These are phyloP conservation scores for Mactromeris polynyma DNA, from an alignment of 2,888 invertebrate genomes.

Conservation along the genomic window DNA sequence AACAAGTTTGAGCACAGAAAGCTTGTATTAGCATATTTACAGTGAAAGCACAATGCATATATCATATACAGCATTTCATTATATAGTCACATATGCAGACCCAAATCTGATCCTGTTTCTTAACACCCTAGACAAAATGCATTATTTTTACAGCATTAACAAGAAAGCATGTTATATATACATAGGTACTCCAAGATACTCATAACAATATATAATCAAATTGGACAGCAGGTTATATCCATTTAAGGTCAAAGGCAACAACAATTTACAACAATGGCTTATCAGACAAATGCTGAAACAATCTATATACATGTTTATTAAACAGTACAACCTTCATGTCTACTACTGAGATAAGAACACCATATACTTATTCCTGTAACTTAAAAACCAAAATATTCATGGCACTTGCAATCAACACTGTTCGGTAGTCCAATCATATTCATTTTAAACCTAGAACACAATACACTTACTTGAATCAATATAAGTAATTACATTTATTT, in stretches of 20 bases:
- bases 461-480: not conserved
- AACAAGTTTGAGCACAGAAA: not conserved
- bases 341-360: not conserved
- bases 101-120: not conserved
- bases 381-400: not conserved
- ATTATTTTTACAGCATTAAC: not conserved
- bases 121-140: not conserved
- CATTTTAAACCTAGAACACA: not conserved
- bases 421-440: not conserved
- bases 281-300: not conserved
- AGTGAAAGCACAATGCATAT: not conserved
- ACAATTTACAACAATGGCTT: not conserved
- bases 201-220: not conserved
- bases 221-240: not conserved
- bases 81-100: not conserved
- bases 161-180: not conserved
- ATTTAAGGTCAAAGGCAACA: not conserved
- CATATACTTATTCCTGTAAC: not conserved
- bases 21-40: not conserved
- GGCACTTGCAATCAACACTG: not conserved
- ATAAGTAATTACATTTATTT: too few species aligned
- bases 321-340: not conserved
- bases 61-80: not conserved
- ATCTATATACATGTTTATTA: not conserved
- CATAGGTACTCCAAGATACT: not conserved